phyloP scores from a whole-genome alignment of 2,797 vertebrate genomes.

The Syndactyla subalaris region DNA sequence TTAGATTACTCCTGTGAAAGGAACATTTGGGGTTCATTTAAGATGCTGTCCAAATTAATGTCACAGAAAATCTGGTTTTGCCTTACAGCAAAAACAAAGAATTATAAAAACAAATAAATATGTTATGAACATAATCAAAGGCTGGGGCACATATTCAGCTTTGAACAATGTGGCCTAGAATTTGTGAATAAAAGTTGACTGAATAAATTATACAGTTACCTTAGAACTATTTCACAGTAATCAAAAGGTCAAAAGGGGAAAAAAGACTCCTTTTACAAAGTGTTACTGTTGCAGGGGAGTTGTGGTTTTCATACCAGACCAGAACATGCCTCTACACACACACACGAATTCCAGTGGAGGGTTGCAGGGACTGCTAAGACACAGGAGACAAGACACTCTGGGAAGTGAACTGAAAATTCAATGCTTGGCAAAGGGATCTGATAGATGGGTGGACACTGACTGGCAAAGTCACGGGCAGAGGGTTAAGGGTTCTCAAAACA shows the following conservation, averaged over 20 bases:
- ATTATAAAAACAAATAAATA: not conserved
- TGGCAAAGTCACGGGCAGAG: not conserved
- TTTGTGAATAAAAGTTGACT: not conserved
- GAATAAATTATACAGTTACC: not conserved
- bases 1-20: not conserved
- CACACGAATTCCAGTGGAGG: not conserved
- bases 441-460: not conserved
- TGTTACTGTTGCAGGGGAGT: not conserved
- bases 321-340: not conserved
- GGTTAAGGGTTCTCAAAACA: not conserved
- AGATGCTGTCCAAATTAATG: not conserved
- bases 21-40: not conserved
- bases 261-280: not conserved
- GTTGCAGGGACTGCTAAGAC: not conserved
- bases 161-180: not conserved
- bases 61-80: not conserved
- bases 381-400: accelerated
- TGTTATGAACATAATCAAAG: not conserved
- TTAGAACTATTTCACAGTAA: not conserved
- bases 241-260: not conserved
- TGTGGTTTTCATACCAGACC: not conserved
- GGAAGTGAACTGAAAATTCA: not conserved
- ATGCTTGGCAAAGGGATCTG: not conserved
- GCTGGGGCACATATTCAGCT: not conserved
- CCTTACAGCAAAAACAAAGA: not conserved